Evolutionary conservation across 2,113 vertebrate species (phyloP), one percentile per base, ranked within the genome.

Genomic region (Turdus rufiventris): DNA sequence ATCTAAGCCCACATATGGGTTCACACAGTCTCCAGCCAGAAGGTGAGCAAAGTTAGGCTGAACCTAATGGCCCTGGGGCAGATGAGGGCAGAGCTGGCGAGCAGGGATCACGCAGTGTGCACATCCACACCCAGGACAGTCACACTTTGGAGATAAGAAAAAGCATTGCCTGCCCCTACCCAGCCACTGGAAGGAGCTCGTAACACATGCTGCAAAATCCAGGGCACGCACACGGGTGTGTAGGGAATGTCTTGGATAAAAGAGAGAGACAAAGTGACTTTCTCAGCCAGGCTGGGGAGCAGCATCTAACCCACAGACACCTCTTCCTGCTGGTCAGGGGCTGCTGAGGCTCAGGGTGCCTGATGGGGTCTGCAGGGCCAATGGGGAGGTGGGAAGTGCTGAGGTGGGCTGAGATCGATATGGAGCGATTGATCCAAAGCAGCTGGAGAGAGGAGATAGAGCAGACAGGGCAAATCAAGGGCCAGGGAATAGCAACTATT

Each of bases 401-500:
- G 92, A 47, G 74, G 29, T 56, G 38, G 57, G 61, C 14, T 11
- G 58, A 66, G 92, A 96, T 93, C 34, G 0, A 92, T 93, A 62
- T 0, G 0, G 40, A 53, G 28, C 0, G 2, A 93, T 87, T 90
- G 83, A 92, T 94, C 43, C 84, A 86, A 54, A 91, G 63, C 85
- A 89, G 82, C 73, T 87, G 94, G 72, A 82, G 62, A 92, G 72
- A 78, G 10, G 61, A 94, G 91, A 93, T 76, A 88, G 81, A 61
- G 80, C 25, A 87, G 67, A 15, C 38, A 20, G 33, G 51, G 54
- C 24, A 62, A 31, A 85, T 14, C 65, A 53, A 65, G 67, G 91
- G 70, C n/a, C 5, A 9, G 7, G 13, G 48, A 77, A 50, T 14
- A 36, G 48, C 53, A 50, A 23, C 20, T 34, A 57, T 58, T 24